phyloP scores from a whole-genome alignment of 2,888 invertebrate species.

The Cephus runcator region DNA sequence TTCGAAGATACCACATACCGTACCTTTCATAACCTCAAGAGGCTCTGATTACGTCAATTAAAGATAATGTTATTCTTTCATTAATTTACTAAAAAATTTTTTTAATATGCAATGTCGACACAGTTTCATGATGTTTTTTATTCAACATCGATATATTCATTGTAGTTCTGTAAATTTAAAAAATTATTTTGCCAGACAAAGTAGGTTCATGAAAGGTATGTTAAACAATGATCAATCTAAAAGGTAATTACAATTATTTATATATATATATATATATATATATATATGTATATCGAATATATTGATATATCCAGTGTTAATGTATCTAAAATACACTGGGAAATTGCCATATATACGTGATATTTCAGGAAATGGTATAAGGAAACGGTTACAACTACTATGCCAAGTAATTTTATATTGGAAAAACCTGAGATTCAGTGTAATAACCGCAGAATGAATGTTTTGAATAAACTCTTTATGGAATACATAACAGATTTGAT shows the following conservation, averaged over 20 bases:
- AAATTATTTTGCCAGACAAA: constrained; percentile 28
- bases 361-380: constrained; percentile 27
- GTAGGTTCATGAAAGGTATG: constrained; percentile 39
- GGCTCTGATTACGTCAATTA: background rate
- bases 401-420: constrained; percentile 45
- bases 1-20: background rate
- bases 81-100: background rate
- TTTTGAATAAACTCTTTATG: constrained; percentile 86
- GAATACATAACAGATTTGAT: constrained; percentile 81
- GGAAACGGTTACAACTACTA: constrained; percentile 44
- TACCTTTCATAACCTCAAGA: background rate
- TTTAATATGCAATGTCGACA: background rate
- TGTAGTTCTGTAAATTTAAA: constrained; percentile 12
- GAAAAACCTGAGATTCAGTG: constrained; percentile 66
- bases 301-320: background rate
- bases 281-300: background rate
- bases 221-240: constrained; percentile 29
- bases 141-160: constrained; percentile 16
- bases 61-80: background rate
- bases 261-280: background rate
- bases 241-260: constrained; percentile 30
- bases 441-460: constrained; percentile 71
- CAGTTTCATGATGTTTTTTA: background rate
- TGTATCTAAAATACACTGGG: constrained; percentile 1
- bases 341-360: background rate